phyloP scores from a whole-genome alignment of 2,113 vertebrate species.

The Eretmochelys imbricata region DNA sequence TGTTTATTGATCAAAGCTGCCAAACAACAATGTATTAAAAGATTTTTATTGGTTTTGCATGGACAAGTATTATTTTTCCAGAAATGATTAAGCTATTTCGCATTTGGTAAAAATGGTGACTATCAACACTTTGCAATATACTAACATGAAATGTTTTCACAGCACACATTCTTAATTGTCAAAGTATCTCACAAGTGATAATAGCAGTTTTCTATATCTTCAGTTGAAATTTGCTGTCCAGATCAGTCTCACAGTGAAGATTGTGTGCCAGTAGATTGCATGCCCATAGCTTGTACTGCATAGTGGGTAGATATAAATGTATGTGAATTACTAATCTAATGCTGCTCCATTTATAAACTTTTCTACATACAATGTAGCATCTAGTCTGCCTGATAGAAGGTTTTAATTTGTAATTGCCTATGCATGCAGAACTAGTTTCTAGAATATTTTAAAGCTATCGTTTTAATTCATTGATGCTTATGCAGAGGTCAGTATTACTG shows the following conservation, averaged over 20 bases:
- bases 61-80: background rate
- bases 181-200: background rate
- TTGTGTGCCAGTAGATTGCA: background rate
- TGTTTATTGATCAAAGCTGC: background rate
- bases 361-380: background rate
- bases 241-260: background rate
- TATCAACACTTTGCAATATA: background rate
- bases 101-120: background rate
- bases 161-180: background rate
- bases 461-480: background rate
- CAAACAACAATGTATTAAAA: background rate
- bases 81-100: background rate
- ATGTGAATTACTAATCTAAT: background rate
- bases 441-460: background rate
- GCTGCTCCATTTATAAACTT: background rate
- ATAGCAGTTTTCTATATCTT: background rate
- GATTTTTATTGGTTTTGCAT: background rate
- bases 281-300: background rate
- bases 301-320: background rate
- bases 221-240: background rate
- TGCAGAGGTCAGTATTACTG: background rate
- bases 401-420: background rate
- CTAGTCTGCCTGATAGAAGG: background rate
- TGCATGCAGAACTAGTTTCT: background rate
- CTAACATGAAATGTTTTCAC: background rate